These are phyloP conservation scores for Apis laboriosa DNA, from an alignment of 1,140 invertebrate species.

Conservation along the genomic window DNA sequence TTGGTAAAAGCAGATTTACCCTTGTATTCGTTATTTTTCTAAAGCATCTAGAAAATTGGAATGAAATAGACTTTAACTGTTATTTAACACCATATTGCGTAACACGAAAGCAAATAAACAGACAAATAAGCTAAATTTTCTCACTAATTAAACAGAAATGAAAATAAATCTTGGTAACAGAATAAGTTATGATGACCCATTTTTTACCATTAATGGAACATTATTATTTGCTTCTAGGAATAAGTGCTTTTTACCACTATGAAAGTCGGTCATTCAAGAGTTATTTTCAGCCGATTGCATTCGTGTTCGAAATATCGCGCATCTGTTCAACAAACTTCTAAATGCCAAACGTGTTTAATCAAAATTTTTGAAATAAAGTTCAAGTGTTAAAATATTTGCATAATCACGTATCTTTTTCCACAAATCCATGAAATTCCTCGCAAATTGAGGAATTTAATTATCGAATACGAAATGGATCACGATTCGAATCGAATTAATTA, in stretches of 20 bases:
- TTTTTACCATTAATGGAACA: neutral
- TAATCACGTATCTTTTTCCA: neutral
- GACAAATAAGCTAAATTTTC: neutral
- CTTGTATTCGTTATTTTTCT: too few species aligned
- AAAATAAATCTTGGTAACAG: neutral
- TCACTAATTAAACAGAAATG: neutral
- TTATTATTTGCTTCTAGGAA: too few species aligned
- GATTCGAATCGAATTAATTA: constrained; percentile 12
- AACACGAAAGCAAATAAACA: neutral
- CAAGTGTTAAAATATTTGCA: neutral
- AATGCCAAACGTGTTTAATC: neutral
- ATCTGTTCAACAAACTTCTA: neutral
- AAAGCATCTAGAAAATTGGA: too few species aligned
- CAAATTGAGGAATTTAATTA: neutral
- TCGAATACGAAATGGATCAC: neutral
- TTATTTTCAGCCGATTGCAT: neutral
- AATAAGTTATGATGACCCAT: neutral
- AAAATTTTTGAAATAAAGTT: neutral
- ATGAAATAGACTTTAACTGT: too few species aligned
- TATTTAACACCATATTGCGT: neutral
- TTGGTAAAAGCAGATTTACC: too few species aligned
- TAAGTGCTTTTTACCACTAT: neutral
- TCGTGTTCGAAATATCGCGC: neutral
- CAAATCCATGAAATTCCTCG: neutral
- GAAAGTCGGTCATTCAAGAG: neutral